Evolutionary conservation across 2,113 vertebrate genomes (phyloP).

Genomic region (Ammodytes marinus): DNA sequence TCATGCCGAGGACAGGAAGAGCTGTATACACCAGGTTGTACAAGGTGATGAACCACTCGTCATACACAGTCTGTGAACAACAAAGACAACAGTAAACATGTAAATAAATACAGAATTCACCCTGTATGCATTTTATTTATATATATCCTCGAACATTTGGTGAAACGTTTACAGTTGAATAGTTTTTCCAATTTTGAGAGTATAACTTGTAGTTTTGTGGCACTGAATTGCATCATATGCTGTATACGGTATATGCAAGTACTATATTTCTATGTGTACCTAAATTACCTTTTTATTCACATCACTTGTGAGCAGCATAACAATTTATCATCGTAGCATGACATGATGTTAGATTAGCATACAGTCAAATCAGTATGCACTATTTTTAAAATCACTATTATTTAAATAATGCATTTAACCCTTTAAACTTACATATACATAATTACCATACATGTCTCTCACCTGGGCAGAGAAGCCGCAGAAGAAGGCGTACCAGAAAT

Average conservation of each 20-base stretch:
- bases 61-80: slow-evolving; percentile 90
- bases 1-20: slow-evolving; percentile 92
- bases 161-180: background rate
- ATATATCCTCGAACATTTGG: background rate
- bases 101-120: background rate
- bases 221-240: background rate
- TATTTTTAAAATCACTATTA: background rate
- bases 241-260: background rate
- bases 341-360: too few species aligned
- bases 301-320: background rate
- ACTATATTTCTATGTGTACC: background rate
- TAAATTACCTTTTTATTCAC: background rate
- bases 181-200: background rate
- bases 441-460: slow-evolving; percentile 20
- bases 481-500: slow-evolving; percentile 98
- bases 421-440: background rate
- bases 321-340: background rate
- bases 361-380: background rate
- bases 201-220: background rate
- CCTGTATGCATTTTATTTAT: background rate
- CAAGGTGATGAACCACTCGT: slow-evolving; percentile 95
- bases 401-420: background rate
- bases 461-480: slow-evolving; percentile 98
- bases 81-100: background rate
- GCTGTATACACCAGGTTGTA: slow-evolving; percentile 97